Evolutionary conservation across 2,888 invertebrate species (phyloP), one percentile per base, ranked within the genome.

Genomic region (Calameuta idolon): DNA sequence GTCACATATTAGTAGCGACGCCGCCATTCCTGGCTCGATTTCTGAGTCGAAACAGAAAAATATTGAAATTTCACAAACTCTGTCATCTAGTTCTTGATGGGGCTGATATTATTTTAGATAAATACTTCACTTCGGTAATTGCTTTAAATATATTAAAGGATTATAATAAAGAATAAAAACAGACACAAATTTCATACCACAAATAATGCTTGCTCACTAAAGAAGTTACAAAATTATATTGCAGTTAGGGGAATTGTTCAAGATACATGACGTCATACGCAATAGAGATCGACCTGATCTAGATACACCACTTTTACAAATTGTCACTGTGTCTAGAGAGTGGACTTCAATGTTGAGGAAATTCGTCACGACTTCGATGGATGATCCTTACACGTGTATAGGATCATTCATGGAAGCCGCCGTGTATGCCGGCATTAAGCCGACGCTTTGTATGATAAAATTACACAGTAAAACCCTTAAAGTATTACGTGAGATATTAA

Each of bases 321-420:
- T 94, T 73, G 90, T 96, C 1, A 89, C 94, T 0, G 93, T 94
- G 1, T 94, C 95, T 0, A 92, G 94, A 76, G 92, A 93, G 75
- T 97, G 96, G 96, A 94, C 94, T 55, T 87, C 92, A 30, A 89
- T 92, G 15, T 91, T 96, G 85, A 92, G 93, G 74, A 90, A 92
- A 0, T 92, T 96, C 35, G 92, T 93, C 0, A 92, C 92, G 69
- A 92, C 92, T 73, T 93, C 88, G 69, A 88, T 95, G 30, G 92
- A 93, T 0, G 93, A 94, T 85, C 94, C 96, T 0, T 92, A 95
- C 1, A 91, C 96, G 5, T 94, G 95, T 78, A 95, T 97, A 77
- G 94, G 95, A 0, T 95, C 96, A 34, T 94, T 94, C 83, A 93
- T 96, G 83, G 97, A 97, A 91, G 96, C 96, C 74, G 94, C 96